phyloP scores from a whole-genome alignment of 2,888 invertebrate genomes.

The Ceratothoa steindachneri region DNA sequence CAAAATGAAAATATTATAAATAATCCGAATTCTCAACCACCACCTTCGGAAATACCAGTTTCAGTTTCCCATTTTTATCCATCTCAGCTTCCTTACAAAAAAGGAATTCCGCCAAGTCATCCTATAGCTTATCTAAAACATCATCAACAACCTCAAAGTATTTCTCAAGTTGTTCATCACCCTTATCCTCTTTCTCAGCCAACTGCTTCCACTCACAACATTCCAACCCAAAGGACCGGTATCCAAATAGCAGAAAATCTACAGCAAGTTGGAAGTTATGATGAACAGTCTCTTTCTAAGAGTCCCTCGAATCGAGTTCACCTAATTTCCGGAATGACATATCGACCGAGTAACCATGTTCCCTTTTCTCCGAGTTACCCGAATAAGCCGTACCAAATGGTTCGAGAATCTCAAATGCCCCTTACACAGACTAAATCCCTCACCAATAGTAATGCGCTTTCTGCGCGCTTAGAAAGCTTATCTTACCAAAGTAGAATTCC shows the following conservation, averaged over 20 bases:
- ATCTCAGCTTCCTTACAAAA: not conserved
- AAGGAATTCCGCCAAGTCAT: not conserved
- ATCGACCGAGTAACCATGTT: not conserved
- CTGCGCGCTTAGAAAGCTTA: not conserved
- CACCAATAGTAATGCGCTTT: not conserved
- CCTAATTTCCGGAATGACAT: not conserved
- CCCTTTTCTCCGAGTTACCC: not conserved
- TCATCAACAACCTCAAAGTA: too few species aligned
- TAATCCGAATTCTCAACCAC: too few species aligned
- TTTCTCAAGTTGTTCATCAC: not conserved
- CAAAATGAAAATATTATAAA: too few species aligned
- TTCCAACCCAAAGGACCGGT: not conserved
- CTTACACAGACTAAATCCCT: not conserved
- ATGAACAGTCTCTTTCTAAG: not conserved
- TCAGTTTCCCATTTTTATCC: not conserved
- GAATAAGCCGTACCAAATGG: not conserved
- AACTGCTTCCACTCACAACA: not conserved
- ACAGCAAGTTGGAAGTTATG: not conserved
- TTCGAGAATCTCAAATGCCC: not conserved
- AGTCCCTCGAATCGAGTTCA: not conserved
- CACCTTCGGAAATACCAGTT: too few species aligned
- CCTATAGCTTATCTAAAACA: too few species aligned
- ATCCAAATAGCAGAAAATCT: not conserved
- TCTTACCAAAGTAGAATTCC: not conserved
- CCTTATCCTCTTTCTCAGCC: not conserved